Base-by-base conservation (phyloP, 92 coral and sea anemone genomes). In the Epizoanthus ramosus region DNA sequence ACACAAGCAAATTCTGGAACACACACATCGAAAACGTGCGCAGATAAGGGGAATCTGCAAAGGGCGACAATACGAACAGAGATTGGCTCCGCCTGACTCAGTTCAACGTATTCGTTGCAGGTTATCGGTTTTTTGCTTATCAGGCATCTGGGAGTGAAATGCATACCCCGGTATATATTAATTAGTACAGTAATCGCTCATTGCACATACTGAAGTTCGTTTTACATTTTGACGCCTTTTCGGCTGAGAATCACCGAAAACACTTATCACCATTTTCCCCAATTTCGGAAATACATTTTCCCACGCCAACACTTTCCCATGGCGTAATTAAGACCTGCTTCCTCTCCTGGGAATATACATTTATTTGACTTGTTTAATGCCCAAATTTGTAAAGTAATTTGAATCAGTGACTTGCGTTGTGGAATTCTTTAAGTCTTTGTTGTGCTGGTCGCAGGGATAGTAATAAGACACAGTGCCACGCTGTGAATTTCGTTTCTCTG, bases 181-280 rank as follows among this genome's bases (percentile, higher is more conserved):
- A 77, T 77, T 77, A 77, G 82, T 60, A 22, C 71, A 43, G 71
- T 77, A 43, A 35, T 77, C 65, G 82, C 45, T 77, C 82, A 77
- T 33, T 61, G 82, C 23, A 41, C 60, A 77, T 22, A 63, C 54
- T 77, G 82, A 43, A 77, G 81, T 76, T 76, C 81, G 69, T n/a
- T 58, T 76, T 58, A 60, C 82, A 54, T 43, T 28, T 24, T 61
- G 82, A 77, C 82, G 82, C 82, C 82, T 77, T 77, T 43, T 77
- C 58, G 82, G 82, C 82, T 77, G 82, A 77, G 82, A 77, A 61
- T 77, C 37, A 59, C 31, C 71, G 41, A 77, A 77, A 21, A 77
- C 71, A 77, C 82, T 77, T 60, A 77, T 77, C 82, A 39, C 71
- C 60, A 41, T 77, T 77, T 59, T 63, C 31, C 31, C 82, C 59